Evolutionary conservation across 2,113 vertebrate species (phyloP), one percentile per base, ranked within the genome.

Genomic region (Calypte anna): DNA sequence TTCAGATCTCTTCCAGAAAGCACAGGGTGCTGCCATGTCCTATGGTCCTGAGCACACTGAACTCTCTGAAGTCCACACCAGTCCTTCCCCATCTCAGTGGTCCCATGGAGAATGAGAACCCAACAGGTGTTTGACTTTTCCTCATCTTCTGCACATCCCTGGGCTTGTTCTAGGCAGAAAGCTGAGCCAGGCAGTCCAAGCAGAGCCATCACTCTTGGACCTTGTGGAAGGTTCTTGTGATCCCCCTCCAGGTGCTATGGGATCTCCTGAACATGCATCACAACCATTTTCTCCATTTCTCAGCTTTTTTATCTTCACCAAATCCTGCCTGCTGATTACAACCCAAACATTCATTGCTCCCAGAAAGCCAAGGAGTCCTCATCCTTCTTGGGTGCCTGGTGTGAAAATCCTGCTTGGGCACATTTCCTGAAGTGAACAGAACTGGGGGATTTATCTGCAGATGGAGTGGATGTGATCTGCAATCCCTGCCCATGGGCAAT

Each of bases 401-500:
- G 92, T 90, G 63, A 88, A 93, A 93, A 55, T 90, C 82, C 82
- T 80, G 59, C 75, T 70, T 48, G 38, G 44, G 79, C 85, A 77
- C 72, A 3, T 74, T 88, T 83, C 85, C 86, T 94, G 85, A 93
- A 91, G 82, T 69, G 90, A 90, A 90, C 55, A 82, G 91, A 90
- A 92, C 88, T 75, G 79, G 30, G 67, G 17, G 82, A 89, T 84
- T 87, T 92, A 94, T 73, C 90, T 74, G 84, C 61, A 77, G 82
- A 73, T 50, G 61, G 55, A 40, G 31, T 30, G 62, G 75, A 95
- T 95, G 69, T 0, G 69, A 94, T 94, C 94, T 92, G 82, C 75
- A 88, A 91, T 95, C 90, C 66, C 68, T 94, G 91, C 87, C 93
- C 81, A 48, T 14, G 54, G 90, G 85, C 93, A 91, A 90, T 93